Conservation (phyloP, 2,113 vertebrate genomes). For the Catagonus wagneri region DNA sequence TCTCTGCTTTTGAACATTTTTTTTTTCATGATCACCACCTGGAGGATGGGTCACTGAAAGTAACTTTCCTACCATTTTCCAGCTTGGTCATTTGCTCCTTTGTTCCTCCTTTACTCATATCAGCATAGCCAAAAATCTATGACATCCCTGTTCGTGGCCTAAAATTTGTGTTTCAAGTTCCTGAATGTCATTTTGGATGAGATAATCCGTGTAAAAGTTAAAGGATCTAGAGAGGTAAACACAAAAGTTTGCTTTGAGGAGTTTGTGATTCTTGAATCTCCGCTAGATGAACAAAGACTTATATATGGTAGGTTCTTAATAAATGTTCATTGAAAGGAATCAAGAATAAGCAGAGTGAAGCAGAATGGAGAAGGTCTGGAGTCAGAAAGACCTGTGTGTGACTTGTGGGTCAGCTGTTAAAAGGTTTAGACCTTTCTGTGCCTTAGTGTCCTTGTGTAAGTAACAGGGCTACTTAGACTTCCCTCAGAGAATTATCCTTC, state of each 20-base stretch:
- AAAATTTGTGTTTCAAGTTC: conserved; percentile 29
- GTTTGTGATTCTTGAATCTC: background rate
- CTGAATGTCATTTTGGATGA: background rate
- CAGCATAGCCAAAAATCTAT: background rate
- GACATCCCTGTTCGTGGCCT: background rate
- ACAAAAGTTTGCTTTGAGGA: background rate
- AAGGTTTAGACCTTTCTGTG: background rate
- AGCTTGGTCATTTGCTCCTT: background rate
- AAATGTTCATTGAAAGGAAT: background rate
- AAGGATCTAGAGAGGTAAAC: background rate
- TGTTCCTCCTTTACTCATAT: background rate
- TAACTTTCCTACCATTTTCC: background rate
- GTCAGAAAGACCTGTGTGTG: background rate
- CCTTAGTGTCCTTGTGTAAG: background rate
- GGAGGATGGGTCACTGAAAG: background rate
- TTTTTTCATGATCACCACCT: background rate
- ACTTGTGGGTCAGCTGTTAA: background rate
- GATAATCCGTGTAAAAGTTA: conserved; percentile 20
- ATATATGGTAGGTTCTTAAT: background rate
- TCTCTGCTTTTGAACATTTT: conserved; percentile 23
- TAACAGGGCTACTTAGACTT: background rate
- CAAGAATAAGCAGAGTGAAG: background rate
- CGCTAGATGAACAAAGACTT: conserved; percentile 23
- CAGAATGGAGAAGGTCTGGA: background rate
- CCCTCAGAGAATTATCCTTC: background rate